phyloP scores from a whole-genome alignment of 2,888 invertebrate genomes.

The Opisthograptis luteolata region DNA sequence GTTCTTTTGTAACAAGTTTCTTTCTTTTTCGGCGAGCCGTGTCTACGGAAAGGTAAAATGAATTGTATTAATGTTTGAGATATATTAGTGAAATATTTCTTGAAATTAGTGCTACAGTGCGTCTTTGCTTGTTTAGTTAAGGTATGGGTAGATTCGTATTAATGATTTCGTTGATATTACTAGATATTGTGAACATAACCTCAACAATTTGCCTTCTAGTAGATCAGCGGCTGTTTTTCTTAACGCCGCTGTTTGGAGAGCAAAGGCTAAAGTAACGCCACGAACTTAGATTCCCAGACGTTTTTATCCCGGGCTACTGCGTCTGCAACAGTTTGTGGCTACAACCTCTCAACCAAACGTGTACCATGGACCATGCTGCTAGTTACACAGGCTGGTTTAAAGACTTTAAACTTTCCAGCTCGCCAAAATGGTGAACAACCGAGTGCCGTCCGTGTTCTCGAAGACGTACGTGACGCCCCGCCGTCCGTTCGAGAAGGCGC shows the following conservation, averaged over 20 bases:
- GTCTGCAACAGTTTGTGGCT: slow-evolving; percentile 68
- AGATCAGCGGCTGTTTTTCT: slow-evolving; percentile 56
- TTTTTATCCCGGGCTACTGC: slow-evolving; percentile 45
- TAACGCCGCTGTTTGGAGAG: slow-evolving; percentile 58
- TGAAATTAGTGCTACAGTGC: background rate
- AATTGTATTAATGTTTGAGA: slow-evolving; percentile 12
- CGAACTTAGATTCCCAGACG: slow-evolving; percentile 64
- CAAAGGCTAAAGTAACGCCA: slow-evolving; percentile 63
- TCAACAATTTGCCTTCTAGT: slow-evolving; percentile 55
- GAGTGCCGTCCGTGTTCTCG: slow-evolving; percentile 96
- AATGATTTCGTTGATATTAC: slow-evolving; percentile 44
- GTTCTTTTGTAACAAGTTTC: slow-evolving; percentile 17
- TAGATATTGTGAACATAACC: slow-evolving; percentile 56
- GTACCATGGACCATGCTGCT: background rate
- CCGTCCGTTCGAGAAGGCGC: slow-evolving; percentile 99
- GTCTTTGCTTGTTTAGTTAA: background rate
- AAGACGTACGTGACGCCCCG: slow-evolving; percentile 99
- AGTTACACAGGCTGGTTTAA: background rate
- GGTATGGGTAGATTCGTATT: background rate
- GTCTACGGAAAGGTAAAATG: slow-evolving; percentile 60
- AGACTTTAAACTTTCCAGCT: slow-evolving; percentile 51
- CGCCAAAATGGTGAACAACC: slow-evolving; percentile 95
- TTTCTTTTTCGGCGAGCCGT: slow-evolving; percentile 67
- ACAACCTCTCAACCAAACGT: slow-evolving; percentile 48
- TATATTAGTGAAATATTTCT: slow-evolving; percentile 21